Evolutionary conservation across 23 tunicate genomes (phyloP).

Genomic region (Halocynthia aurantium): DNA sequence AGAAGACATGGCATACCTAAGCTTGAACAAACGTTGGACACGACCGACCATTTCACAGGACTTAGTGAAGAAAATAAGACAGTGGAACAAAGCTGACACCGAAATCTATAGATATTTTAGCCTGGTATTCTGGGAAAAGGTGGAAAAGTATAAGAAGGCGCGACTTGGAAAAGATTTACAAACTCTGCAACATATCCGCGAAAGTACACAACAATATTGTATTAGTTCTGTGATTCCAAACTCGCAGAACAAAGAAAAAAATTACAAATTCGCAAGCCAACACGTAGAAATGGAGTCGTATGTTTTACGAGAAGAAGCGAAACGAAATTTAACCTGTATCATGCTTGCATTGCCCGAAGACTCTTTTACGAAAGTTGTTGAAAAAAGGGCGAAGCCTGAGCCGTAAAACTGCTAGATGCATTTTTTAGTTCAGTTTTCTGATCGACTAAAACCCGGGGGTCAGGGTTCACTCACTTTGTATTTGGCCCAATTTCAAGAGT

Average conservation of each 20-base stretch:
- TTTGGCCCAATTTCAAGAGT: no score
- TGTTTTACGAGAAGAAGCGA: conserved; percentile 22
- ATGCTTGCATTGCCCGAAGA: conserved; percentile 27
- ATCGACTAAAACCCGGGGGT: no score
- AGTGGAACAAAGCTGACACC: conserved; percentile 62
- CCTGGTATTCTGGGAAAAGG: conserved; percentile 56
- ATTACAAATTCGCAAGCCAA: conserved; percentile 7
- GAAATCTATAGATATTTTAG: conserved; percentile 36
- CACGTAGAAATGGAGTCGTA: conserved; percentile 45
- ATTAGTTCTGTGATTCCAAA: conserved; percentile 25
- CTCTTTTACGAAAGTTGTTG: no score
- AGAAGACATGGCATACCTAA: conserved; percentile 29
- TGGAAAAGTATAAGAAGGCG: conserved; percentile 38
- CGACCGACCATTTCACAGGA: not conserved
- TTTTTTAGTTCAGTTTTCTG: no score
- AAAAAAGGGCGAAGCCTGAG: no score
- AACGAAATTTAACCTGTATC: conserved; percentile 20
- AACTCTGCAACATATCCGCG: conserved; percentile 14
- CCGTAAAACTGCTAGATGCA: no score
- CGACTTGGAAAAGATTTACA: conserved; percentile 28
- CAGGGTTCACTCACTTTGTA: no score
- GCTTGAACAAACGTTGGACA: conserved; percentile 12
- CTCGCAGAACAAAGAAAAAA: conserved; percentile 9
- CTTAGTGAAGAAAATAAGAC: conserved; percentile 2
- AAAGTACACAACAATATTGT: conserved; percentile 17